Evolutionary conservation across 1,140 invertebrate species (phyloP).

Genomic region (Stegodyphus dumicola): DNA sequence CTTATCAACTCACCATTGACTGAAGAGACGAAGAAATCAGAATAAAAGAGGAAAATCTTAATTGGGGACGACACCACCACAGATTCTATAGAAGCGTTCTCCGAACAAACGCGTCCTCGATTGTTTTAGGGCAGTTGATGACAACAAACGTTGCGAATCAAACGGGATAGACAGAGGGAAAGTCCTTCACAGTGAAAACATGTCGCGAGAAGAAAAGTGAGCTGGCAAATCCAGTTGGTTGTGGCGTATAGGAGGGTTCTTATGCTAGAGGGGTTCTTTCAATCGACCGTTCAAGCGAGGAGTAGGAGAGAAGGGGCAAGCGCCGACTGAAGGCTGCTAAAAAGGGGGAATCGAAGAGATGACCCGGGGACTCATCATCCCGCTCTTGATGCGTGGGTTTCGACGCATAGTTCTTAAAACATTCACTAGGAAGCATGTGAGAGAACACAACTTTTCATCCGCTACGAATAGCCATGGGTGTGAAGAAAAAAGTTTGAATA

Average conservation of each 20-base stretch:
- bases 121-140: not conserved
- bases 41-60: not conserved
- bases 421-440: too few relatives aligned
- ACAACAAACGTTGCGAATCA: not conserved
- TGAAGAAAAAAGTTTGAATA: too few relatives aligned
- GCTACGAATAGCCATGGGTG: too few relatives aligned
- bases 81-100: too few relatives aligned
- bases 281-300: conserved; percentile 29
- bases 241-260: conserved; percentile 12
- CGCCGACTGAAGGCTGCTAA: too few relatives aligned
- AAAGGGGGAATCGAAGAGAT: too few relatives aligned
- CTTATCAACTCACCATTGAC: not conserved
- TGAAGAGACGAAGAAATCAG: not conserved
- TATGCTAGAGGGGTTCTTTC: conserved; percentile 27
- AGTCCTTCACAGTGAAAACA: conserved; percentile 21
- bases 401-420: too few relatives aligned
- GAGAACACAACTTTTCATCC: too few relatives aligned
- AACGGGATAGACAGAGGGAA: not conserved
- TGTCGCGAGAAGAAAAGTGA: conserved; percentile 33
- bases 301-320: not conserved
- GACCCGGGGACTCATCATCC: too few relatives aligned
- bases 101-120: too few relatives aligned
- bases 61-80: not conserved
- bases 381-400: too few relatives aligned
- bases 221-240: conserved; percentile 36